Base-by-base conservation (phyloP, 2,888 invertebrate genomes). In the Chymomyza fuscimana region DNA sequence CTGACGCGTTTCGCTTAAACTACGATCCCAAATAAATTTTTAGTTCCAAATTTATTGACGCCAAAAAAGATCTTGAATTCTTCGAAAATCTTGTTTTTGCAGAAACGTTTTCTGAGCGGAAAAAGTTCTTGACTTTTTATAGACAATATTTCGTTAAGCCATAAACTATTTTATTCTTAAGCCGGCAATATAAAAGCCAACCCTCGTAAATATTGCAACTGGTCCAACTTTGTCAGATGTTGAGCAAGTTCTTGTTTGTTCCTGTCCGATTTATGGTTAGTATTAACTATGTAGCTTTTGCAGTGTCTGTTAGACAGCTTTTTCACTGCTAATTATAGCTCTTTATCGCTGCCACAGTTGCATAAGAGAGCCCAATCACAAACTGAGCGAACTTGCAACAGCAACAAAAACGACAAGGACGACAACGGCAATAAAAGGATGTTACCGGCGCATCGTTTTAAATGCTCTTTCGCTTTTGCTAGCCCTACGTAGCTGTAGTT, bases 291-390 rank as follows among this genome's bases (percentile, higher is more conserved):
- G 12, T 56, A 56, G 64, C 65, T 79, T 75, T 69, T 71, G 65
- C 69, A 4, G 40, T 68, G 63, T 56, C 64, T 65, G n/a, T 15
- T 7, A 69, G 73, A 60, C 66, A 77, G 67, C 69, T 69, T 75
- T 77, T 75, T 70, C 70, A 63, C 56, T 65, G 78, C 79, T 78
- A 79, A 79, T 78, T 78, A 78, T 78, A 76, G 79, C 74, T 74
- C 71, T 76, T 79, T 73, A 65, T 54, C 67, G 63, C 60, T 52
- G 60, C 7, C 32, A 46, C 40, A 46, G 40, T 46, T 46, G 40
- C 40, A 46, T 46, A 46, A 46, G 40, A 12, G 40, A 46, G 12
- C 40, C 40, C 10, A 46, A 46, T 10, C 3, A 12, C 12, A 10
- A 54, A 61, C 56, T 61, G 59, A 65, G 56, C 56, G 52, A 52